Percentiles rank a stretch among this genome's conserved stretches.
phyloP scores from a whole-genome alignment of 2,888 invertebrate species.

The Lydus trimaculatus region DNA sequence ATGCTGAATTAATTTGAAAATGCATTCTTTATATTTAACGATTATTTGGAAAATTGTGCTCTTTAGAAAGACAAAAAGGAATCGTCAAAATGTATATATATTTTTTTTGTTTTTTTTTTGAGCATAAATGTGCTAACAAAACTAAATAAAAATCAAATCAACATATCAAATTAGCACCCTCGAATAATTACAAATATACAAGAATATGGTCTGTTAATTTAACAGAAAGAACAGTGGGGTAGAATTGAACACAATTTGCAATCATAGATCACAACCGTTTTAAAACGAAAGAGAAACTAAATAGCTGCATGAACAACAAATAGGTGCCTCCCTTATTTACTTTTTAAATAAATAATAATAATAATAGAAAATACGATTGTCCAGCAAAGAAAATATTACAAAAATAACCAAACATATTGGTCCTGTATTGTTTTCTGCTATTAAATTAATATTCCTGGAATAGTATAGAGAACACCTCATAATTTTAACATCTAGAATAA shows the following conservation, averaged over 20 bases:
- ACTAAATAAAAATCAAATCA: constrained; percentile 27
- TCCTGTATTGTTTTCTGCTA: background rate
- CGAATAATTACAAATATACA: constrained; percentile 26
- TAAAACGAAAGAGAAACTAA: background rate
- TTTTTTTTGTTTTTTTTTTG: constrained; percentile 29
- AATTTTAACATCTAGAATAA: constrained; percentile 39
- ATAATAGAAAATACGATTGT: constrained; percentile 15
- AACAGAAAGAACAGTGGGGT: background rate
- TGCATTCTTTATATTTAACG: constrained; percentile 25
- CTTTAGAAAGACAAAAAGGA: constrained; percentile 19
- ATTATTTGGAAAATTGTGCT: constrained; percentile 29
- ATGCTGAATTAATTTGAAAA: constrained; percentile 23
- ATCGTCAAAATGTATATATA: background rate
- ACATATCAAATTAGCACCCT: constrained; percentile 28
- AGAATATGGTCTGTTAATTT: background rate
- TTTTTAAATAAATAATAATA: constrained; percentile 15
- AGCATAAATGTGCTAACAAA: constrained; percentile 36
- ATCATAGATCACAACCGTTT: constrained; percentile 12
- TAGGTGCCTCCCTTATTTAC: constrained; percentile 19
- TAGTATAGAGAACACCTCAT: constrained; percentile 31
- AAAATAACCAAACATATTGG: constrained; percentile 10
- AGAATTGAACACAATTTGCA: constrained; percentile 29
- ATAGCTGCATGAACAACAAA: constrained; percentile 21
- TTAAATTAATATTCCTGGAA: constrained; percentile 8
- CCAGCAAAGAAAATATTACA: constrained; percentile 1